phyloP scores from a whole-genome alignment of 2,888 invertebrate species.

The Diarsia dahlii region DNA sequence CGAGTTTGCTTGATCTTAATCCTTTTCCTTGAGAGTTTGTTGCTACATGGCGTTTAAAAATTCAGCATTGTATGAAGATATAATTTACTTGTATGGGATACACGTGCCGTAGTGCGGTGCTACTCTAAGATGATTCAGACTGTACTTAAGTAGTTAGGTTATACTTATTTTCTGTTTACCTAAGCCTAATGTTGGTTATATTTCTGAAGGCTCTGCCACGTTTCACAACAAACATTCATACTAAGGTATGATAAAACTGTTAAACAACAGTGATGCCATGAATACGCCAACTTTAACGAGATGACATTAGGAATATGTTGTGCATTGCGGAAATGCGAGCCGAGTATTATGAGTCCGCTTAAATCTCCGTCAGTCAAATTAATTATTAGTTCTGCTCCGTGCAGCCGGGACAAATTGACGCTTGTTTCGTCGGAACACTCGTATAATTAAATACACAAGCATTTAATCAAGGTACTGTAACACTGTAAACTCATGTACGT shows the following conservation, averaged over 20 bases:
- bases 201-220: background rate
- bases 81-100: slow-evolving; percentile 3
- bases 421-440: slow-evolving; percentile 63
- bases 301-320: slow-evolving; percentile 61
- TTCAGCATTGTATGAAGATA: slow-evolving; percentile 2
- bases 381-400: slow-evolving; percentile 65
- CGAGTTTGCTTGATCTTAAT: slow-evolving; percentile 44
- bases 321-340: slow-evolving; percentile 64
- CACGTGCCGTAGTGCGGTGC: background rate
- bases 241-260: slow-evolving; percentile 19
- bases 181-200: background rate
- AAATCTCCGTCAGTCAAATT: slow-evolving; percentile 67
- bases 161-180: background rate
- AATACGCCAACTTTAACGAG: slow-evolving; percentile 48
- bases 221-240: slow-evolving; percentile 6
- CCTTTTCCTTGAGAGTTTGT: slow-evolving; percentile 29
- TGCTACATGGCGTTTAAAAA: slow-evolving; percentile 32
- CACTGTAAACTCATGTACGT: slow-evolving; percentile 50
- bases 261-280: slow-evolving; percentile 45
- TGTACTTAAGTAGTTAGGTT: background rate
- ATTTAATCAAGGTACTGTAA: slow-evolving; percentile 63
- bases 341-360: slow-evolving; percentile 61
- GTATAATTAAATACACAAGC: slow-evolving; percentile 63
- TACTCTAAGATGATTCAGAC: background rate
- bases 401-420: slow-evolving; percentile 63